These are phyloP conservation scores for Cephus sareptanus DNA, from an alignment of 2,888 invertebrate genomes.

Conservation along the genomic window DNA sequence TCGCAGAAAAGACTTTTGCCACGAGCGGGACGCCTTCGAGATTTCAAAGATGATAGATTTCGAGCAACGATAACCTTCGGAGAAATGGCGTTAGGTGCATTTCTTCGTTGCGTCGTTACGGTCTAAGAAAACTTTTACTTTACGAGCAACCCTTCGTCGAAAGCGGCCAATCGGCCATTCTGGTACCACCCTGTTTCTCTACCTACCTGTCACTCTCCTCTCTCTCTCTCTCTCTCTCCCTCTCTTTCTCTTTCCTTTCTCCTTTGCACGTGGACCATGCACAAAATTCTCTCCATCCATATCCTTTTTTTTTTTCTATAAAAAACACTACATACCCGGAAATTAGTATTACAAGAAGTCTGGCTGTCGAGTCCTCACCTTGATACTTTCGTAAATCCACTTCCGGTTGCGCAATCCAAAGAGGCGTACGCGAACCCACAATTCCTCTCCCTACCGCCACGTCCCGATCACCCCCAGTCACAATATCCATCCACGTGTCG, in stretches of 20 bases:
- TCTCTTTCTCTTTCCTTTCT: neutral
- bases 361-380: conserved; percentile 16
- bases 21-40: conserved; percentile 19
- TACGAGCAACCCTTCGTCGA: conserved; percentile 51
- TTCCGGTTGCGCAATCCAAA: conserved; percentile 30
- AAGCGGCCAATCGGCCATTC: conserved; percentile 5
- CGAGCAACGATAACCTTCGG: conserved; percentile 16
- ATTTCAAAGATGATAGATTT: conserved; percentile 17
- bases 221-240: neutral
- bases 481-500: conserved; percentile 9
- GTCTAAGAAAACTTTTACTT: conserved; percentile 32
- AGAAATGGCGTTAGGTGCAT: conserved; percentile 19
- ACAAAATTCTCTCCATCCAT: no score
- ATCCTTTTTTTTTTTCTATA: no score
- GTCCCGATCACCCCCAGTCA: neutral
- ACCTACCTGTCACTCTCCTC: neutral
- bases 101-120: conserved; percentile 22
- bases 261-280: no score
- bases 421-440: conserved; percentile 12
- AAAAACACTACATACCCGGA: neutral
- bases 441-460: neutral
- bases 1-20: conserved; percentile 16
- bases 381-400: conserved; percentile 19
- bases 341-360: conserved; percentile 16
- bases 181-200: no score